These are phyloP conservation scores for Pygocentrus nattereri DNA, from an alignment of 2,797 vertebrate genomes.

Conservation along the genomic window DNA sequence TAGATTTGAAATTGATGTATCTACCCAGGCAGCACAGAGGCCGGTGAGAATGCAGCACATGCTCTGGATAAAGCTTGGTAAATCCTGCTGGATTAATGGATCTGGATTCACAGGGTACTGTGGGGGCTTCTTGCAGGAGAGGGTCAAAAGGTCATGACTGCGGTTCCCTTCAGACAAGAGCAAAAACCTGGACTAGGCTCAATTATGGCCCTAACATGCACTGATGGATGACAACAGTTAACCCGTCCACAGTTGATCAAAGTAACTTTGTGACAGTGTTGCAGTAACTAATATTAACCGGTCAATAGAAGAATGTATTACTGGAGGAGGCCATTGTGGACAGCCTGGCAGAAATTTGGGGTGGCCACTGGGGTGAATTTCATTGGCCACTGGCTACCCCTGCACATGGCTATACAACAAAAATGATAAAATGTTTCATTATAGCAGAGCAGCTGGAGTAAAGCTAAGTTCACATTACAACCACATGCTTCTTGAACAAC, in stretches of 20 bases:
- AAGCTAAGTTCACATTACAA: too few relatives aligned
- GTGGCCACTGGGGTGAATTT: too few relatives aligned
- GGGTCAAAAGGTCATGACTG: conserved; percentile 62
- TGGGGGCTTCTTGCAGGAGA: conserved; percentile 44
- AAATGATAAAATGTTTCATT: neutral
- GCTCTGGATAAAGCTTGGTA: conserved; percentile 64
- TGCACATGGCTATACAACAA: too few relatives aligned
- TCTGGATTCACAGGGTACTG: conserved; percentile 46
- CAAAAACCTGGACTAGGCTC: conserved; percentile 51
- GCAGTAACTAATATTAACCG: neutral
- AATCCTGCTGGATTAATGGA: conserved; percentile 63
- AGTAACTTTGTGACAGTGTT: neutral
- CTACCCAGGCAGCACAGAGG: conserved; percentile 36
- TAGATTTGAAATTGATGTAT: conserved; percentile 50
- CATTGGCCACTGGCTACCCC: too few relatives aligned
- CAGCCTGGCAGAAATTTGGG: neutral
- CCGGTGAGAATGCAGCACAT: conserved; percentile 37
- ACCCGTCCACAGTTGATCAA: conserved; percentile 34
- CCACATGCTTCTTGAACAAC: too few relatives aligned
- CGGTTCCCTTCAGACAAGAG: conserved; percentile 43
- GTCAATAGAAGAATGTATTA: neutral
- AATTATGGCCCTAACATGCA: conserved; percentile 51
- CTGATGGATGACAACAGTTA: conserved; percentile 25
- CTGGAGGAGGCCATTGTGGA: neutral
- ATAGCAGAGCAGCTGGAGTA: too few relatives aligned